Conservation (phyloP, 1,140 invertebrate species). For the Panonychus citri region DNA sequence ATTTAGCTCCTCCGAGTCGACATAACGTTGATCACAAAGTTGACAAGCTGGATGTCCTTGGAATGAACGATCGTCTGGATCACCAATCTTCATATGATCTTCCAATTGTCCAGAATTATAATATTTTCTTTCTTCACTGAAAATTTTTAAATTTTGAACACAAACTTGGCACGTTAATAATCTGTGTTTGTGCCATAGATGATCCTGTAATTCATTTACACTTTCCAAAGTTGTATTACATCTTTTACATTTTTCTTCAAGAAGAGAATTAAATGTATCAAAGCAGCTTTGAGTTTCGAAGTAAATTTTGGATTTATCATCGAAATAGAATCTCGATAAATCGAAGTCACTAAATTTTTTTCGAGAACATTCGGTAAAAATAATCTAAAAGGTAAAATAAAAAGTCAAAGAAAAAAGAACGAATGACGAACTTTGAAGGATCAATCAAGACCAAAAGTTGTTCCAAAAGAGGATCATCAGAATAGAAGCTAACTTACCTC, state of each 20-base stretch:
- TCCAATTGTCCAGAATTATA: slow-evolving; percentile 55
- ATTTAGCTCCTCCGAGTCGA: slow-evolving; percentile 75
- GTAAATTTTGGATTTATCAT: slow-evolving; percentile 51
- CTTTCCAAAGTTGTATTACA: slow-evolving; percentile 36
- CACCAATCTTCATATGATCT: slow-evolving; percentile 56
- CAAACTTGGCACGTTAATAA: slow-evolving; percentile 75
- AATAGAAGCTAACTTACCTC: too few relatives aligned
- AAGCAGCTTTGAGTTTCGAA: slow-evolving; percentile 48
- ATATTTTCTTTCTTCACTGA: slow-evolving; percentile 58
- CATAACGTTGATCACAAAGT: slow-evolving; percentile 65
- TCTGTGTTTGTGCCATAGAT: slow-evolving; percentile 60
- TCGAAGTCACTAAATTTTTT: slow-evolving; percentile 17
- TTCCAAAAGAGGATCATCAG: neutral
- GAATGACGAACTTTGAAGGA: too few relatives aligned
- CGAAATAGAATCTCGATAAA: slow-evolving; percentile 21
- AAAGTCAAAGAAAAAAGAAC: too few relatives aligned
- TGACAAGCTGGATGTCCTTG: slow-evolving; percentile 78
- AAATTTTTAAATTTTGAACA: slow-evolving; percentile 68
- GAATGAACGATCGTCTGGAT: slow-evolving; percentile 71
- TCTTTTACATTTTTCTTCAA: slow-evolving; percentile 49
- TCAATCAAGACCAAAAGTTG: slow-evolving; percentile 11
- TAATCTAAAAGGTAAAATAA: slow-evolving; percentile 20
- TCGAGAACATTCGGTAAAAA: slow-evolving; percentile 18
- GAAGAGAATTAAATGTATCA: slow-evolving; percentile 42
- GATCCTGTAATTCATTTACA: slow-evolving; percentile 38